Evolutionary conservation across 2,888 invertebrate genomes (phyloP), one percentile per base, ranked within the genome.

Genomic region (Penaeus monodon): DNA sequence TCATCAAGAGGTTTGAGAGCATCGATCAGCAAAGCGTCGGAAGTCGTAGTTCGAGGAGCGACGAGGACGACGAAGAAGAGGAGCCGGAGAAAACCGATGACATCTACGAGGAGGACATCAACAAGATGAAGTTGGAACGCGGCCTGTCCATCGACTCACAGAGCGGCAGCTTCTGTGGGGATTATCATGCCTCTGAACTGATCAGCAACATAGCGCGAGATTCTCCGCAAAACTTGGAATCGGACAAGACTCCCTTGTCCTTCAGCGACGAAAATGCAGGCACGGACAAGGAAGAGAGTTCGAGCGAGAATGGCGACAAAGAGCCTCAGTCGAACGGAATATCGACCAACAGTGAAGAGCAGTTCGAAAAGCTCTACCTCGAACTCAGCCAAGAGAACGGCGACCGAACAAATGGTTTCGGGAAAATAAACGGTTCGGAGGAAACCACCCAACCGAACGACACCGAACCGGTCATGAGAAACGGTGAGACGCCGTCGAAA

Each of bases 341-440:
- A 22, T 2, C 73, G 2, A 86, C 57, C 38, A 82, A 82, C 38
- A 86, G 64, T 70, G 86, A 86, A 4, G 78, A 86, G 22, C 65
- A 63, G 70, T 86, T 86, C n/a, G 86, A 86, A n/a, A 24, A 70
- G 68, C 63, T 86, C 8, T 86, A 86, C 49, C 76, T 78, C n/a
- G 82, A 82, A n/a, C 44, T 86, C 8, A 82, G 81, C 64, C 12
- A 38, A 12, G 38, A 17, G 38, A 49, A 3, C 38, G 0, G n/a
- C 44, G 63, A 44, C 57, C n/a, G 57, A 0, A 6, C 78, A 44
- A 29, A 64, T 38, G n/a, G 22, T 49, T 38, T 33, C 14, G 24
- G n/a, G 8, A 24, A 83, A 24, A 76, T 20, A 7, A 57, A 76
- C 17, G 12, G 38, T 74, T 74, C 33, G 22, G 29, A 33, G 44